Conservation (phyloP, 1,140 invertebrate species). For the Hypsibius dujardini region DNA sequence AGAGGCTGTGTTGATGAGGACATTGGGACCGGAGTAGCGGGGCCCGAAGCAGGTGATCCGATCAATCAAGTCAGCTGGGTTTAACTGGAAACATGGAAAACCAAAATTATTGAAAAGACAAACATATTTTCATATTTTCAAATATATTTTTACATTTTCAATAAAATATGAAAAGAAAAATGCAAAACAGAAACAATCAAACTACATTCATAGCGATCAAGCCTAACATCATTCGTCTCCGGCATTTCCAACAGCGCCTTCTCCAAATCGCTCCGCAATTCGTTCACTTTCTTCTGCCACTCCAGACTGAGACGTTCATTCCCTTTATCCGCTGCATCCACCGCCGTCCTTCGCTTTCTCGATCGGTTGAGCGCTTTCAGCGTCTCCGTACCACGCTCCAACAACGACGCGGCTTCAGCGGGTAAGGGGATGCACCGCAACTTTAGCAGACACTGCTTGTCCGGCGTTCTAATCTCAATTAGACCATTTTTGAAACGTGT, state of each 20-base stretch:
- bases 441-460: slow-evolving; percentile 51
- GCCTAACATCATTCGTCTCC: too few relatives aligned
- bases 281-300: slow-evolving; percentile 39
- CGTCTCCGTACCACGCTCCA: slow-evolving; percentile 43
- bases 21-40: slow-evolving; percentile 65
- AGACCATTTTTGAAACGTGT: slow-evolving; percentile 28
- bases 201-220: too few relatives aligned
- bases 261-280: slow-evolving; percentile 47
- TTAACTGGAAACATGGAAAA: too few relatives aligned
- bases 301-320: slow-evolving; percentile 29
- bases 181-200: not conserved
- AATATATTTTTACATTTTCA: too few relatives aligned
- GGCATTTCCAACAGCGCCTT: too few relatives aligned
- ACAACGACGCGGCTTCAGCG: slow-evolving; percentile 46
- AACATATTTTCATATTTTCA: too few relatives aligned
- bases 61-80: too few relatives aligned
- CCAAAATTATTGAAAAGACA: too few relatives aligned
- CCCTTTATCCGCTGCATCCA: too few relatives aligned
- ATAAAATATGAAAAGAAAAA: slow-evolving; percentile 3
- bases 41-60: slow-evolving; percentile 80
- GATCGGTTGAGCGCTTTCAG: too few relatives aligned
- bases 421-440: slow-evolving; percentile 64
- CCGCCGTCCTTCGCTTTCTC: too few relatives aligned
- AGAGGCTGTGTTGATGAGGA: slow-evolving; percentile 55
- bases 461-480: slow-evolving; percentile 47